Conservation (phyloP, 2,797 vertebrate genomes). For the Bradypus variegatus region DNA sequence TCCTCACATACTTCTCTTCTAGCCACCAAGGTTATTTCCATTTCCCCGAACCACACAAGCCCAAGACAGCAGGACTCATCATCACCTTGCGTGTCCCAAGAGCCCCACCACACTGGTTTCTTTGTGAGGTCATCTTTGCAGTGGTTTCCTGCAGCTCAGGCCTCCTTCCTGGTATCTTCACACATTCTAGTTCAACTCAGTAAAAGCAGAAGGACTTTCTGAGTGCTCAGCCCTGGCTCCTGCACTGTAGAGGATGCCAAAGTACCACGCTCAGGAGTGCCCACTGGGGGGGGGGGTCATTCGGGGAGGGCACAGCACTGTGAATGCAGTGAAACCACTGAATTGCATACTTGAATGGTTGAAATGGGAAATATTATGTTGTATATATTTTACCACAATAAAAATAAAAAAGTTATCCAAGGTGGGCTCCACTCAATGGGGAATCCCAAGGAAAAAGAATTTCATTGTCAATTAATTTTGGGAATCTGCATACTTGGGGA, state of each 20-base stretch:
- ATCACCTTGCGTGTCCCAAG: background rate
- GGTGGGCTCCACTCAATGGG: background rate
- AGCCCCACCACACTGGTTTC: slow-evolving; percentile 20
- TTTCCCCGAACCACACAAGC: background rate
- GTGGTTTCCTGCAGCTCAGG: slow-evolving; percentile 1
- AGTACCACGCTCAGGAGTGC: background rate
- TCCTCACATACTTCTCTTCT: background rate
- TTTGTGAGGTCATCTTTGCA: slow-evolving; percentile 27
- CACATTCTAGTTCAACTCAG: background rate
- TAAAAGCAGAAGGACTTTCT: background rate
- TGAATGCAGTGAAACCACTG: no score
- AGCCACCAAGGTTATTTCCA: background rate
- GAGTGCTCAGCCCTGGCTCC: background rate
- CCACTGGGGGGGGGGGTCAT: background rate
- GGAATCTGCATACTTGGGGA: background rate
- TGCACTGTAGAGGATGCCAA: background rate
- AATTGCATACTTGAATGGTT: no score
- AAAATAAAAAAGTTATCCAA: background rate
- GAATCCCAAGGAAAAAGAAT: background rate
- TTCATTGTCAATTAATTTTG: background rate
- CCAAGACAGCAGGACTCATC: background rate
- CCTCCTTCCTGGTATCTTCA: slow-evolving; percentile 32
- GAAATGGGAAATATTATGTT: no score
- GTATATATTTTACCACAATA: no score
- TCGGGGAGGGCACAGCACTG: no score